phyloP scores from a whole-genome alignment of 2,797 vertebrate genomes.

The Cossypha niveicapilla region DNA sequence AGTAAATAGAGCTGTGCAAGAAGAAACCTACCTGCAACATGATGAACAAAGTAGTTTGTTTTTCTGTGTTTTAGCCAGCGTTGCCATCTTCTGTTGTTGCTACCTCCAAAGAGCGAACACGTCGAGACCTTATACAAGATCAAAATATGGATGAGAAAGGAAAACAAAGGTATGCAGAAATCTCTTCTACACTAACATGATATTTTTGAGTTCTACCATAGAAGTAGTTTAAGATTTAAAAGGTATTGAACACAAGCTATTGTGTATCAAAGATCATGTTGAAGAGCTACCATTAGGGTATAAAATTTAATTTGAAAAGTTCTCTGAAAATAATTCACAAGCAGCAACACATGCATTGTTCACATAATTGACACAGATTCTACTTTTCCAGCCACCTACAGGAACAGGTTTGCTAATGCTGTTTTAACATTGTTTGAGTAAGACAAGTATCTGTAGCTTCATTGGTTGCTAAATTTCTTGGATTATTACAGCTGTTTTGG shows the following conservation, averaged over 20 bases:
- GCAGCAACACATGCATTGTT: background rate
- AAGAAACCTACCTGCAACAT: background rate
- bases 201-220: background rate
- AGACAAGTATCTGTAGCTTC: background rate
- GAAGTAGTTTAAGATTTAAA: background rate
- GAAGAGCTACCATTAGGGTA: background rate
- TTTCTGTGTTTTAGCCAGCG: slow-evolving; percentile 81
- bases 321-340: background rate
- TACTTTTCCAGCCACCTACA: background rate
- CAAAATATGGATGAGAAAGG: slow-evolving; percentile 98
- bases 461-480: background rate
- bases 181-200: fast-evolving
- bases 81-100: slow-evolving; percentile 99
- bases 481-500: background rate
- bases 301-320: background rate
- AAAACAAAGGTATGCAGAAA: slow-evolving; percentile 86
- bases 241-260: background rate
- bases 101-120: slow-evolving; percentile 99
- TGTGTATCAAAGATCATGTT: background rate
- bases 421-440: background rate
- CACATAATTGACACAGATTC: background rate
- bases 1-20: background rate
- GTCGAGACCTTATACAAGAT: slow-evolving; percentile 99
- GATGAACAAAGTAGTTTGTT: background rate
- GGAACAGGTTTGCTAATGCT: background rate